These are phyloP conservation scores for Pocillopora verrucosa DNA, from an alignment of 64 coral and sea anemone genomes.

Conservation along the genomic window DNA sequence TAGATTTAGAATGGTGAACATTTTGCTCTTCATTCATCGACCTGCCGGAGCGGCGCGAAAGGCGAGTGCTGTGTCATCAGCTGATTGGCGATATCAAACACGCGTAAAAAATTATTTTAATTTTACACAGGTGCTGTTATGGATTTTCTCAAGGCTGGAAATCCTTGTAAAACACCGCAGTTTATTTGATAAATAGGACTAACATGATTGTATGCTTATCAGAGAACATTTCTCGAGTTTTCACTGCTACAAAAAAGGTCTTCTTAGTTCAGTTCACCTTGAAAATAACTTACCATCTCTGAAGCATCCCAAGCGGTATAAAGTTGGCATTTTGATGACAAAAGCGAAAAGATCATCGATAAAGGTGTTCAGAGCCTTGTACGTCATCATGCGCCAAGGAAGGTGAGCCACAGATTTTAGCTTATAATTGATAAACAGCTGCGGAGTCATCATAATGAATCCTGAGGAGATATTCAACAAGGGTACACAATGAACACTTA, in stretches of 20 bases:
- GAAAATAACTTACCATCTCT: conserved; percentile 78
- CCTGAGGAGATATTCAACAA: conserved; percentile 40
- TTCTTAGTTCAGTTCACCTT: background rate
- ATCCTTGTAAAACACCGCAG: too few species aligned
- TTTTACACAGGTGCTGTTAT: too few species aligned
- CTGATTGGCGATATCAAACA: too few species aligned
- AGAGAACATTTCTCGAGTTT: background rate
- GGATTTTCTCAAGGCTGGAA: too few species aligned
- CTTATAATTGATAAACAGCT: conserved; percentile 98
- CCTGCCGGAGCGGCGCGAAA: too few species aligned
- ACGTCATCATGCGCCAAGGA: conserved; percentile 98
- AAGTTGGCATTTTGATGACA: conserved; percentile 98
- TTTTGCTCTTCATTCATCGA: too few species aligned
- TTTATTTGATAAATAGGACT: too few species aligned
- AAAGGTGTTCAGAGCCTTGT: conserved; percentile 97
- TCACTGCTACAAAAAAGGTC: background rate
- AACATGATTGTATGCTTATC: too few species aligned
- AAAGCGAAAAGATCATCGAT: conserved; percentile 99
- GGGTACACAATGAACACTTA: too few species aligned
- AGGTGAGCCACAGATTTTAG: conserved; percentile 96
- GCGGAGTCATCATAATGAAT: conserved; percentile 98
- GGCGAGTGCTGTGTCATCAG: too few species aligned
- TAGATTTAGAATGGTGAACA: too few species aligned
- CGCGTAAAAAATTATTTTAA: too few species aligned
- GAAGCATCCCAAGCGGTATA: conserved; percentile 95